These are phyloP conservation scores for Micrastur ruficollis DNA, from an alignment of 2,797 vertebrate genomes.

Conservation along the genomic window DNA sequence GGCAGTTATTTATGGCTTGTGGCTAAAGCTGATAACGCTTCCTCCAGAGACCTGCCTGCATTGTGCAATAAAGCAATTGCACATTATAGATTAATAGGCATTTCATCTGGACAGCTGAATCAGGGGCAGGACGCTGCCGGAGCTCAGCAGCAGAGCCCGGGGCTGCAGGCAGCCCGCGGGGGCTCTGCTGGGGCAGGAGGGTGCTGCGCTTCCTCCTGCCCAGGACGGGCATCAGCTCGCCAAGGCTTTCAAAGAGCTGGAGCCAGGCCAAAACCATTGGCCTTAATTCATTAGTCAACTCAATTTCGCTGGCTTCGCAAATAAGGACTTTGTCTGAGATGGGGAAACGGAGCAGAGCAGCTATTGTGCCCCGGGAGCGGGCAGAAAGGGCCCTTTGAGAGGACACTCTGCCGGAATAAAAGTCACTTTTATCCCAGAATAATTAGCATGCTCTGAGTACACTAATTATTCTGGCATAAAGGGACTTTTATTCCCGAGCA, in stretches of 20 bases:
- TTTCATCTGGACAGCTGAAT: constrained; percentile 47
- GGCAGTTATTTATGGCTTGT: constrained; percentile 57
- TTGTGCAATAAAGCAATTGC: constrained; percentile 57
- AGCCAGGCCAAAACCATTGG: constrained; percentile 35
- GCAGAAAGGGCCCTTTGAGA: constrained; percentile 67
- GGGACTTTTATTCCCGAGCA: constrained; percentile 60
- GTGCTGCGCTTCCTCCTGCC: background rate
- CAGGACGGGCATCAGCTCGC: background rate
- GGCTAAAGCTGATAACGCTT: constrained; percentile 56
- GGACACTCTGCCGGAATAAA: constrained; percentile 63
- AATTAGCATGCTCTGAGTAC: constrained; percentile 58
- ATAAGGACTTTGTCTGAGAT: constrained; percentile 64
- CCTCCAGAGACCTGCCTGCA: constrained; percentile 49
- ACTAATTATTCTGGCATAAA: constrained; percentile 58
- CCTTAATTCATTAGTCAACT: constrained; percentile 63
- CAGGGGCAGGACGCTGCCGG: background rate
- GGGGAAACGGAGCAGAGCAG: constrained; percentile 51
- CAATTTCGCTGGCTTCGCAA: constrained; percentile 56
- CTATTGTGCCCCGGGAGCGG: background rate
- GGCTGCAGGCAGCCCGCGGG: fast-evolving
- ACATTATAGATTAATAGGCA: constrained; percentile 61
- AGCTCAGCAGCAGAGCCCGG: background rate
- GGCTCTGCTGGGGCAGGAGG: background rate
- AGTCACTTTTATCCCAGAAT: constrained; percentile 60
- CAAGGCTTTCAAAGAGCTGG: constrained; percentile 37